Conservation (phyloP, 2,113 vertebrate species). For the Chaetops frenatus region DNA sequence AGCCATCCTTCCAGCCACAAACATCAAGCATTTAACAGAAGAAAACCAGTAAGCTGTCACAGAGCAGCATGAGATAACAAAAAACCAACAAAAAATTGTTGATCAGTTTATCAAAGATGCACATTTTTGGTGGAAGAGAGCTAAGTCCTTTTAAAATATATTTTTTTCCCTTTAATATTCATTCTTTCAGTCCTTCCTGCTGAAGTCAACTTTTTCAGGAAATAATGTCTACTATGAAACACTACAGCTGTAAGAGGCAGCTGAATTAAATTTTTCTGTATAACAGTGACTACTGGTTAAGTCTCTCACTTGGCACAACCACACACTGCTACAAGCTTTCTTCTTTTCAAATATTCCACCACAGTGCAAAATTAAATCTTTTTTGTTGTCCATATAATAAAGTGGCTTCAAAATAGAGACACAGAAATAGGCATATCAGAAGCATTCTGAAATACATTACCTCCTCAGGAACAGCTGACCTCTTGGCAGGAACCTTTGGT, state of each 20-base stretch:
- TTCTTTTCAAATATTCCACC: neutral
- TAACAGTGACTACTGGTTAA: neutral
- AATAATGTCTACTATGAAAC: neutral
- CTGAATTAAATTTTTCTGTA: neutral
- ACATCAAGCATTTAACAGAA: neutral
- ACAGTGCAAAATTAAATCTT: neutral
- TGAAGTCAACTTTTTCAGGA: neutral
- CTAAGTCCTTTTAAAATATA: neutral
- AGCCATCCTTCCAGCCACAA: neutral
- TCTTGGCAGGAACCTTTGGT: slow-evolving; percentile 79
- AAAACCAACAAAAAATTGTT: neutral
- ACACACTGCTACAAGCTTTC: neutral
- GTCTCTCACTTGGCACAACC: neutral
- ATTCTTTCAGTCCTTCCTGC: neutral
- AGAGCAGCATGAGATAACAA: neutral
- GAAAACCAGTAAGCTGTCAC: neutral
- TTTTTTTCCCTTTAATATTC: neutral
- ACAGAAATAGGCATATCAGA: neutral
- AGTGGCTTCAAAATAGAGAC: neutral
- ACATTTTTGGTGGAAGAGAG: neutral
- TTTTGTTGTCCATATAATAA: neutral
- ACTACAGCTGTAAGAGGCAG: neutral
- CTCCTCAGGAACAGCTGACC: slow-evolving; percentile 85
- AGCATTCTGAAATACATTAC: slow-evolving; percentile 54
- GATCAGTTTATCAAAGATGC: neutral